Percentiles rank a stretch among this genome's conserved stretches.
These are phyloP conservation scores for Eupithecia pulchellata DNA, from an alignment of 2,888 invertebrate species.

Conservation along the genomic window DNA sequence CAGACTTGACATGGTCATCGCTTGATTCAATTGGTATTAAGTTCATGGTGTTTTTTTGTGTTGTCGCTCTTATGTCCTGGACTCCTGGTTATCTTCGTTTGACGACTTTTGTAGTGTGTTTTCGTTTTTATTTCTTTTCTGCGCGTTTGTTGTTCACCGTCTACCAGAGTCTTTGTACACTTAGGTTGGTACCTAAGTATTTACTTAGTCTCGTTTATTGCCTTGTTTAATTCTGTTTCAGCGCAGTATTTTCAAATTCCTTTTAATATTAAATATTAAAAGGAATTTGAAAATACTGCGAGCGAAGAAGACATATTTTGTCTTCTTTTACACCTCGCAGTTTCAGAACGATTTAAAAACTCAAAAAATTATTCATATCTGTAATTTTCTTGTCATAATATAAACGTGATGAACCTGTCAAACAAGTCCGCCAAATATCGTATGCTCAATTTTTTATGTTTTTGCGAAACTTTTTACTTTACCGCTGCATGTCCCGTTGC, in stretches of 20 bases:
- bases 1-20: constrained; percentile 4
- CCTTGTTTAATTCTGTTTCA: neutral
- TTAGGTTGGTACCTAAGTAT: neutral
- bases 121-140: neutral
- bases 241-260: neutral
- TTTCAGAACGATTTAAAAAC: constrained; percentile 1
- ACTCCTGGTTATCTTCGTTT: neutral
- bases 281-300: neutral
- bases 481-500: constrained; percentile 31
- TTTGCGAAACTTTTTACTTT: constrained; percentile 23
- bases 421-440: constrained; percentile 28
- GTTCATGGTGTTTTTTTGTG: constrained; percentile 19
- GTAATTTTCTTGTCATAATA: constrained; percentile 5
- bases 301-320: too few relatives aligned
- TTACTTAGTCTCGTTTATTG: neutral
- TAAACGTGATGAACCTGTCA: constrained; percentile 22
- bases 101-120: neutral
- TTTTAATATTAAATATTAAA: neutral
- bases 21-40: constrained; percentile 49
- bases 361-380: neutral
- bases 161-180: neutral
- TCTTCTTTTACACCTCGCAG: neutral
- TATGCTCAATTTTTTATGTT: constrained; percentile 20
- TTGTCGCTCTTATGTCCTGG: neutral
- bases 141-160: neutral